phyloP scores from a whole-genome alignment of 2,113 vertebrate genomes.

The Chlamydotis undulata region DNA sequence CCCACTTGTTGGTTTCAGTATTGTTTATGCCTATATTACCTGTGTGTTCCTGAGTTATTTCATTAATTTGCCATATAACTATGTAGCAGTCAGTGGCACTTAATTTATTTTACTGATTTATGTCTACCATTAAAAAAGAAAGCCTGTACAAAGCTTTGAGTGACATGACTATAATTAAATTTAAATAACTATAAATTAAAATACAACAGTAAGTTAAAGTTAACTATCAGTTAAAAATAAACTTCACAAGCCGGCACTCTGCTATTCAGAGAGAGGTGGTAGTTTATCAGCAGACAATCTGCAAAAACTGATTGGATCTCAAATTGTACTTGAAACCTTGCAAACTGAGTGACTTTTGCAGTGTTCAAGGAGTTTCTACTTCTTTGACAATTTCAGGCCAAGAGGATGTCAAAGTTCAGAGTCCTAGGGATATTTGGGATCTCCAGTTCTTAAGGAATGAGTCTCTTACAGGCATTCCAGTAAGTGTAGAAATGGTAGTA shows the following conservation, averaged over 20 bases:
- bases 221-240: conserved; percentile 71
- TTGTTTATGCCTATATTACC: conserved; percentile 55
- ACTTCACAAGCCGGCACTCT: conserved; percentile 41
- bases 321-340: background rate
- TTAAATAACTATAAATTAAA: conserved; percentile 69
- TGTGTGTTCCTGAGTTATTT: conserved; percentile 46
- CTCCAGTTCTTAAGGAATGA: background rate
- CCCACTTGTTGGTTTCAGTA: conserved; percentile 39
- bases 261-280: conserved; percentile 32
- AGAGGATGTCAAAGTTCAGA: background rate
- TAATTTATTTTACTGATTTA: conserved; percentile 68
- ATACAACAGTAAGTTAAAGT: conserved; percentile 56
- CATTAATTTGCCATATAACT: conserved; percentile 59
- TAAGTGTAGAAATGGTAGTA: background rate
- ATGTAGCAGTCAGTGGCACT: conserved; percentile 52
- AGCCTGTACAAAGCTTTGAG: conserved; percentile 46
- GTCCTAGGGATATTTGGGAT: background rate
- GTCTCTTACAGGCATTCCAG: background rate
- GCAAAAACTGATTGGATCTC: background rate
- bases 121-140: conserved; percentile 51
- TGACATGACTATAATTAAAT: conserved; percentile 65
- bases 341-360: background rate
- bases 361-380: background rate
- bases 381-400: background rate
- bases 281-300: conserved; percentile 41